Evolutionary conservation across 2,888 invertebrate genomes (phyloP).

Genomic region (Octonoba sinensis): DNA sequence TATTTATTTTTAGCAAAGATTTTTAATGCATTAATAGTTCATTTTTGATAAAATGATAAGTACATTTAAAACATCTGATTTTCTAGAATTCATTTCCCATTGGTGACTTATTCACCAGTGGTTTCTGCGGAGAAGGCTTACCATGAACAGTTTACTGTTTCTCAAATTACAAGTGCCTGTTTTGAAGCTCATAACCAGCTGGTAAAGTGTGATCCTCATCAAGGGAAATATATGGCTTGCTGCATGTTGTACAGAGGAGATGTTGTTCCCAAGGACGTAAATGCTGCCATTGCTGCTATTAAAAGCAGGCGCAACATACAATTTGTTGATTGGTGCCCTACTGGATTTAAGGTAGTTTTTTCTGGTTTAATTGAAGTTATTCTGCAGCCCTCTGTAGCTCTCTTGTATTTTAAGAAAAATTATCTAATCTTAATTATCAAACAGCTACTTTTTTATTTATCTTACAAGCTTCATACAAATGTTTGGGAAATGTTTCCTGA

Average conservation of each 20-base stretch:
- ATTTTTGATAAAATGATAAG: too few species aligned
- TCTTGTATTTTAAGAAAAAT: too few species aligned
- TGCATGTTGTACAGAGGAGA: conserved; percentile 73
- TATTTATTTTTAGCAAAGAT: too few species aligned
- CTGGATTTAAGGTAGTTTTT: conserved; percentile 80
- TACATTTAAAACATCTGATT: too few species aligned
- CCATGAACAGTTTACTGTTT: conserved; percentile 72
- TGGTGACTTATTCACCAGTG: conserved; percentile 75
- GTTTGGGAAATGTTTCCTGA: too few species aligned
- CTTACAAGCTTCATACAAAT: too few species aligned
- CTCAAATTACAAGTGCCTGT: conserved; percentile 73
- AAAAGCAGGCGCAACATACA: conserved; percentile 77
- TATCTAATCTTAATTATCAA: too few species aligned
- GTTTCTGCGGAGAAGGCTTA: conserved; percentile 72
- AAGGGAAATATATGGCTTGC: conserved; percentile 68
- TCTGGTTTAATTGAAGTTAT: conserved; percentile 69
- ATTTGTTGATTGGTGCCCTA: conserved; percentile 95
- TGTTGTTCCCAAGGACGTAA: conserved; percentile 74
- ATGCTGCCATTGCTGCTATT: conserved; percentile 72
- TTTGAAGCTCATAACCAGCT: conserved; percentile 72
- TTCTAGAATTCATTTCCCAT: conserved; percentile 85
- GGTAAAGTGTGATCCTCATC: conserved; percentile 68
- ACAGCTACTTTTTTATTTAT: too few species aligned
- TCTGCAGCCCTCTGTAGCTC: too few species aligned
- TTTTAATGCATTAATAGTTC: too few species aligned